A percentile compares a stretch with the other conserved stretches of the same genome.
Conservation (phyloP, 2,797 vertebrate genomes). For the Mallotus villosus region DNA sequence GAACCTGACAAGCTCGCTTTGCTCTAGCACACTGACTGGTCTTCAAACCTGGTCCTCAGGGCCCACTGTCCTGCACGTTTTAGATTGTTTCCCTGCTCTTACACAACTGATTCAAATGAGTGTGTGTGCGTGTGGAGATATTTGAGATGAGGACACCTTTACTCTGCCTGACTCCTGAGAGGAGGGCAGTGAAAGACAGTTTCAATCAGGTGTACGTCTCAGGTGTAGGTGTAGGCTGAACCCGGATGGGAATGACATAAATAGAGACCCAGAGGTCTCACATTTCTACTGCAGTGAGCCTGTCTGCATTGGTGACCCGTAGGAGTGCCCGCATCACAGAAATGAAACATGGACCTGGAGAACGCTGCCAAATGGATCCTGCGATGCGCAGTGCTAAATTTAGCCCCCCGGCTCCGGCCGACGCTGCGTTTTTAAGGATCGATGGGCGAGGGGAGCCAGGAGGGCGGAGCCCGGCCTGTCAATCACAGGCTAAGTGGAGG, state of each 20-base stretch:
- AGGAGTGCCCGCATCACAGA: constrained; percentile 33
- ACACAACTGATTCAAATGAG: too few species aligned
- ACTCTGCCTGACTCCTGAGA: too few species aligned
- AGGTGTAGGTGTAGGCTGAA: neutral
- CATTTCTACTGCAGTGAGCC: constrained; percentile 2
- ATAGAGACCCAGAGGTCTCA: neutral
- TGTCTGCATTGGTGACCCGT: constrained; percentile 33
- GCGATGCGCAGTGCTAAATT: constrained; percentile 30
- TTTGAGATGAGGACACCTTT: too few species aligned
- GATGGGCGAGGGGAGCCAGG: constrained; percentile 7
- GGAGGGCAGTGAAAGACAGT: too few species aligned
- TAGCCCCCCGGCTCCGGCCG: constrained; percentile 11
- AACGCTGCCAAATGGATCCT: constrained; percentile 25
- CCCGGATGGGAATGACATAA: neutral
- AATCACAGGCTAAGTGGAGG: constrained; percentile 7
- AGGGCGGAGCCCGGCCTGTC: constrained; percentile 25
- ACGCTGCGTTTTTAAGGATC: constrained; percentile 27
- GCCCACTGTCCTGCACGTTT: too few species aligned
- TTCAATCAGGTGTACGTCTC: neutral
- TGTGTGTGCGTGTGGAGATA: too few species aligned
- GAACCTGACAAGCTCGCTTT: too few species aligned
- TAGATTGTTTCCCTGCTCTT: too few species aligned
- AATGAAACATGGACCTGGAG: constrained; percentile 34
- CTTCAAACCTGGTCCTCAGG: too few species aligned
- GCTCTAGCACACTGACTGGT: too few species aligned